Conservation (phyloP, 2,888 invertebrate species). For the Drosophila vallismaia region DNA sequence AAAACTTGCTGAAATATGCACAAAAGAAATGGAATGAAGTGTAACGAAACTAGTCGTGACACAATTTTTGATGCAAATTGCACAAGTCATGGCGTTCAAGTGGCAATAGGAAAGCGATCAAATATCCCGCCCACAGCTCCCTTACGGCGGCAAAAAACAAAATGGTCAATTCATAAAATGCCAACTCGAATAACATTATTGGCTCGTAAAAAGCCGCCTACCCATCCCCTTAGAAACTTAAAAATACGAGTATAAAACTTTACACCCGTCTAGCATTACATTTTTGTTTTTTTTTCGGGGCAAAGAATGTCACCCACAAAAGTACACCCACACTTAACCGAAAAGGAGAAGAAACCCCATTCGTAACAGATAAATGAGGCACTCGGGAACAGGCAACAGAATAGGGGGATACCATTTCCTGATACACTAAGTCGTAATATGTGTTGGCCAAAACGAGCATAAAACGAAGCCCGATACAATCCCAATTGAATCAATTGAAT, state of each 20-base stretch:
- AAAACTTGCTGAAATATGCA: constrained; percentile 42
- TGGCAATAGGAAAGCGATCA: constrained; percentile 36
- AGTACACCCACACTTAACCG: constrained; percentile 41
- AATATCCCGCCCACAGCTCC: constrained; percentile 22
- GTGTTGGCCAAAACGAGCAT: constrained; percentile 72
- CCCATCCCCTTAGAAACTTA: constrained; percentile 5
- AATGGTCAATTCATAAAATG: constrained; percentile 47
- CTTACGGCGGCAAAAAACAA: constrained; percentile 8
- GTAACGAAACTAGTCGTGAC: constrained; percentile 73
- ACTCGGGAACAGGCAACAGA: constrained; percentile 59
- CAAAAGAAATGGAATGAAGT: constrained; percentile 51
- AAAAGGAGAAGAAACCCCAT: constrained; percentile 44
- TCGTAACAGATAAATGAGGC: constrained; percentile 74
- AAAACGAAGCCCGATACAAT: constrained; percentile 74
- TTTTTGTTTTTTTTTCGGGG: constrained; percentile 64
- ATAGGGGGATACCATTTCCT: background rate
- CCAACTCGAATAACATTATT: constrained; percentile 72
- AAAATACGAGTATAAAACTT: constrained; percentile 44
- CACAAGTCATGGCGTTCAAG: constrained; percentile 69
- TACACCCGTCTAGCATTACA: constrained; percentile 62
- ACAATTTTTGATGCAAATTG: constrained; percentile 72
- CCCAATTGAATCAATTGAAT: constrained; percentile 79
- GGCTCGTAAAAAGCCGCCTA: constrained; percentile 55
- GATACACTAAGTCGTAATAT: constrained; percentile 36
- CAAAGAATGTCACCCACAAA: constrained; percentile 35